phyloP scores from a whole-genome alignment of 37 sponge, comb jelly and placozoan species.

The Spongia lamella region DNA sequence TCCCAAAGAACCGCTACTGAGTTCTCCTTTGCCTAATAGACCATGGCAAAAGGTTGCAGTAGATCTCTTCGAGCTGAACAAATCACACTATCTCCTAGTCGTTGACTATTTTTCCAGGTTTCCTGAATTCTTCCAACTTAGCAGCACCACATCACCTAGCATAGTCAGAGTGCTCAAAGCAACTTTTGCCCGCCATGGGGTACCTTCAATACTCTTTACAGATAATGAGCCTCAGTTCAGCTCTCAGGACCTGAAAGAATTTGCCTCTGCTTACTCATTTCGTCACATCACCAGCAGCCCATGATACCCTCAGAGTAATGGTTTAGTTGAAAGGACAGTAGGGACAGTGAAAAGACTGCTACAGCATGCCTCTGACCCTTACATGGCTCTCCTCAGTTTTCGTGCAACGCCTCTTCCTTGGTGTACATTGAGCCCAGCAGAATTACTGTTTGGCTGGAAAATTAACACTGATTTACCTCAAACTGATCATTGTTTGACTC shows the following conservation, averaged over 20 bases:
- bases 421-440: background rate
- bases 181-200: conserved; percentile 7
- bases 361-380: background rate
- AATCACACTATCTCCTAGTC: conserved; percentile 15
- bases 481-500: background rate
- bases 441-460: background rate
- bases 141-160: background rate
- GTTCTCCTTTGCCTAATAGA: conserved; percentile 27
- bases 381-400: background rate
- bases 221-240: too few species aligned
- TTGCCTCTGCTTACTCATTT: too few species aligned
- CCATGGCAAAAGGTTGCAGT: conserved; percentile 59
- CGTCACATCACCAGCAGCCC: too few species aligned
- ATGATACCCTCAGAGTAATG: too few species aligned
- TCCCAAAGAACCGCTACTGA: conserved; percentile 23
- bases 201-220: too few species aligned
- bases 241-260: too few species aligned
- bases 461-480: background rate
- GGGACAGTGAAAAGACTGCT: too few species aligned
- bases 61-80: conserved; percentile 46
- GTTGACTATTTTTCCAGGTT: conserved; percentile 45
- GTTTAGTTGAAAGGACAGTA: too few species aligned
- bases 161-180: conserved; percentile 3
- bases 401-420: too few species aligned
- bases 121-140: background rate